A percentile compares a stretch with the other conserved stretches of the same genome.
Conservation (phyloP, 1,140 invertebrate genomes). For the Pomacea maculata region DNA sequence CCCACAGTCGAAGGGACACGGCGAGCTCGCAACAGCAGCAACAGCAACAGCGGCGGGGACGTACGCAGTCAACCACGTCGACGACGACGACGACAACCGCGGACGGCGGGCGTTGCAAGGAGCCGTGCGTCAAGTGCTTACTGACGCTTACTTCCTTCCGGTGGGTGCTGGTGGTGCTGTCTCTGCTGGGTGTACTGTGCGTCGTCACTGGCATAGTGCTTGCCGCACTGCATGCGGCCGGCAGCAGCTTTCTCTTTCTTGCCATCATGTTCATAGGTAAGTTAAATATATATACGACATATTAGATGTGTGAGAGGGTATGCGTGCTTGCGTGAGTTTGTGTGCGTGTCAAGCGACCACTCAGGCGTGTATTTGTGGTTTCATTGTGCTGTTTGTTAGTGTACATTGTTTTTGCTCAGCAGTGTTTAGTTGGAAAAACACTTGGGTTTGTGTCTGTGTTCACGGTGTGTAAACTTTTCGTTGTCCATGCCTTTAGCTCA, state of each 20-base stretch:
- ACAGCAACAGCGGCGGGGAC: conserved; percentile 19
- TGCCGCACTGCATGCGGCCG: conserved; percentile 58
- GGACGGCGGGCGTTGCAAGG: conserved; percentile 50
- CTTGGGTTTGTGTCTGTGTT: too few species aligned
- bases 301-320: not conserved
- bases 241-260: conserved; percentile 58
- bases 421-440: too few species aligned
- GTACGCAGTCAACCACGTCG: conserved; percentile 25
- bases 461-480: too few species aligned
- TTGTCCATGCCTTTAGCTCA: too few species aligned
- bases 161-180: conserved; percentile 61
- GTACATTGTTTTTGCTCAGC: too few species aligned
- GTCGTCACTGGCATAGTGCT: conserved; percentile 63
- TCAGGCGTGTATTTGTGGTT: too few species aligned
- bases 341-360: not conserved
- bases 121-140: conserved; percentile 57
- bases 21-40: conserved; percentile 27
- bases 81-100: conserved; percentile 1
- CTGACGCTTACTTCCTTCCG: conserved; percentile 57
- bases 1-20: conserved; percentile 19
- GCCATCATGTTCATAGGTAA: conserved; percentile 64
- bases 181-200: conserved; percentile 61
- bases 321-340: not conserved
- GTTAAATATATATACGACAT: conserved; percentile 18
- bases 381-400: too few species aligned